phyloP scores from a whole-genome alignment of 2,797 vertebrate species.

The Zenarchopterus dispar region DNA sequence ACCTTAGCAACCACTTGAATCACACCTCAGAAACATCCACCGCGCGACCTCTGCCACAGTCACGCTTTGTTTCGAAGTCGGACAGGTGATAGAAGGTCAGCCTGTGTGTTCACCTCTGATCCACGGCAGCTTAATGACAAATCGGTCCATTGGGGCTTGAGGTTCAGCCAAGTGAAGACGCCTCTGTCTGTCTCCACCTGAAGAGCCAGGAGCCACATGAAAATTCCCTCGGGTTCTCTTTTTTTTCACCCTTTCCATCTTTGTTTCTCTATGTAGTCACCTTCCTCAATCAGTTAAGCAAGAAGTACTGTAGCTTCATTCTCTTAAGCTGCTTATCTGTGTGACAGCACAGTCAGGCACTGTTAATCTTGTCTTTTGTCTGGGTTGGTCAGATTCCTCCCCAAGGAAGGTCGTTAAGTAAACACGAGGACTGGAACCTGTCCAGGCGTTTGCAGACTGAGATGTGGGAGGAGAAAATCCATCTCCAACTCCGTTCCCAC shows the following conservation, averaged over 20 bases:
- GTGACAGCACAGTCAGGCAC: conserved; percentile 68
- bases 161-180: conserved; percentile 45
- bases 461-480: conserved; percentile 36
- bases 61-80: conserved; percentile 58
- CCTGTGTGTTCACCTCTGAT: conserved; percentile 49
- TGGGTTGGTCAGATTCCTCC: conserved; percentile 67
- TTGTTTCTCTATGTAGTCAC: conserved; percentile 43
- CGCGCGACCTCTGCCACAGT: conserved; percentile 46
- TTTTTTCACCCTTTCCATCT: conserved; percentile 29
- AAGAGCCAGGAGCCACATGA: conserved; percentile 42
- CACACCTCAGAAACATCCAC: conserved; percentile 48
- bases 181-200: conserved; percentile 49
- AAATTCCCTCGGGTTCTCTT: conserved; percentile 43
- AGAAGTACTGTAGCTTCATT: conserved; percentile 74
- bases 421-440: conserved; percentile 65
- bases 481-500: conserved; percentile 40
- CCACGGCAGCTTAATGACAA: conserved; percentile 64
- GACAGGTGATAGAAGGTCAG: conserved; percentile 66
- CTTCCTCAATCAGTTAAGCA: conserved; percentile 67
- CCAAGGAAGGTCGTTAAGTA: conserved; percentile 71
- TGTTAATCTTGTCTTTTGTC: conserved; percentile 80
- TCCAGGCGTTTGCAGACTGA: conserved; percentile 55
- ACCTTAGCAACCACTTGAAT: conserved; percentile 62
- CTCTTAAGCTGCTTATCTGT: conserved; percentile 79
- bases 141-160: conserved; percentile 53